These are phyloP conservation scores for Zeus faber DNA, from an alignment of 2,113 vertebrate genomes.

Conservation along the genomic window DNA sequence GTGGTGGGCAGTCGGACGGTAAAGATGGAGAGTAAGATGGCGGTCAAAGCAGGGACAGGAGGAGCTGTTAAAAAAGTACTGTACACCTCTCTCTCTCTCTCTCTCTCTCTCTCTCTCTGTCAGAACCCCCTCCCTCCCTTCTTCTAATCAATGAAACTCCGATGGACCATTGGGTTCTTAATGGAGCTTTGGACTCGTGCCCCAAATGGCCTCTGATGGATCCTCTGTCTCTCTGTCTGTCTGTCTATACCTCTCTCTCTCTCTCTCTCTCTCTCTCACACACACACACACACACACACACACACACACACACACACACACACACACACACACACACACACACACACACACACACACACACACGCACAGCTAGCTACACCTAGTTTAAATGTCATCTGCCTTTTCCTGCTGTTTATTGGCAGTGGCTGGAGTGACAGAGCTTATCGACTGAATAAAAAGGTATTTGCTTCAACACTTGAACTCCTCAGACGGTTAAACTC, in stretches of 20 bases:
- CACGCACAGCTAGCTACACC: neutral
- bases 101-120: neutral
- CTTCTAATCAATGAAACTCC: constrained; percentile 37
- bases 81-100: constrained; percentile 2
- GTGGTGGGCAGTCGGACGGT: neutral
- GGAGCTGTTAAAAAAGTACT: neutral
- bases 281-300: neutral
- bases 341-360: neutral
- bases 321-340: neutral
- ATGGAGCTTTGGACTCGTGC: constrained; percentile 31
- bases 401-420: constrained; percentile 39
- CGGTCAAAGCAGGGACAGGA: no score
- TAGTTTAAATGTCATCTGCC: constrained; percentile 32
- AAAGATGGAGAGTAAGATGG: constrained; percentile 4
- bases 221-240: no score
- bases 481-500: constrained; percentile 47
- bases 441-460: constrained; percentile 35
- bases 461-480: constrained; percentile 48
- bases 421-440: constrained; percentile 37
- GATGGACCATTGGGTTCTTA: constrained; percentile 37
- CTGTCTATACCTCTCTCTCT: no score
- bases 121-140: neutral
- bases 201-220: constrained; percentile 21
- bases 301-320: neutral
- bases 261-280: neutral